These are phyloP conservation scores for Carollia perspicillata DNA, from an alignment of 2,113 vertebrate species.

Conservation along the genomic window DNA sequence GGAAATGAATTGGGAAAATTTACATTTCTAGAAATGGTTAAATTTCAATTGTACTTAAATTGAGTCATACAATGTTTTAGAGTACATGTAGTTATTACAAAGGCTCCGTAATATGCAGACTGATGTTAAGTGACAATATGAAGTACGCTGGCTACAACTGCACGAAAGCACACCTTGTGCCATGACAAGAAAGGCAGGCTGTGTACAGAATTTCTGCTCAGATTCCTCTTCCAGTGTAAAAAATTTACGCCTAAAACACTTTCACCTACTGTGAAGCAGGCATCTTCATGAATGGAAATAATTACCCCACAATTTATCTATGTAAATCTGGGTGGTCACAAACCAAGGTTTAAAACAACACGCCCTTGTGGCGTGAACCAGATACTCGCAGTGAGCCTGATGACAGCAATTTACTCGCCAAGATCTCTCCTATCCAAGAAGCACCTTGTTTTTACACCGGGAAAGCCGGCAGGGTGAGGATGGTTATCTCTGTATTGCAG, in stretches of 20 bases:
- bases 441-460: neutral
- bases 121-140: neutral
- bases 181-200: neutral
- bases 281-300: neutral
- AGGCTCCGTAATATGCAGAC: neutral
- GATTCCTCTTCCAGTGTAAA: conserved; percentile 18
- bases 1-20: neutral
- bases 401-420: neutral
- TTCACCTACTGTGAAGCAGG: neutral
- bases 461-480: conserved; percentile 22
- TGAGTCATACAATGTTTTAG: neutral
- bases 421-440: neutral
- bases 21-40: conserved; percentile 1
- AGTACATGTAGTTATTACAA: neutral
- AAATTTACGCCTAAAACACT: neutral
- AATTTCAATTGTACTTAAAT: conserved; percentile 40
- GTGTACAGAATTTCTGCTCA: neutral
- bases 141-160: neutral
- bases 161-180: neutral
- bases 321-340: neutral
- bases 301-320: neutral
- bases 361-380: neutral
- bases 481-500: neutral
- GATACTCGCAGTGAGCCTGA: neutral
- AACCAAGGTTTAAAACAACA: neutral